Conservation (phyloP, 1,140 invertebrate genomes). For the Idris sp. region DNA sequence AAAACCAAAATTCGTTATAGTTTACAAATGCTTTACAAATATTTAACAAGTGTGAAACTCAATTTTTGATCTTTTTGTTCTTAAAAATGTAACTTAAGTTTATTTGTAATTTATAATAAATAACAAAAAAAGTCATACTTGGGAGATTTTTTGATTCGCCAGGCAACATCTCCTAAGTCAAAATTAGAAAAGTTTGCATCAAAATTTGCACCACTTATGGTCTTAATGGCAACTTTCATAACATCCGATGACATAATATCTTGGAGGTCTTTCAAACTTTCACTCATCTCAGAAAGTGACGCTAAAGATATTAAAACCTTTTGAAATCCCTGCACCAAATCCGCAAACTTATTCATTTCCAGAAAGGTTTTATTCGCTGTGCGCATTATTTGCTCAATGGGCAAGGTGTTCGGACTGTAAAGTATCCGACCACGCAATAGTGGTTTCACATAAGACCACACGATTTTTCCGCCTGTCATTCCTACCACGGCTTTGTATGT, state of each 20-base stretch:
- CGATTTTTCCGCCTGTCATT: slow-evolving; percentile 82
- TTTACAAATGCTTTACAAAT: background rate
- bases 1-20: background rate
- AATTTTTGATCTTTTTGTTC: too few species aligned
- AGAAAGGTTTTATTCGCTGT: slow-evolving; percentile 81
- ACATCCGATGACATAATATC: slow-evolving; percentile 74
- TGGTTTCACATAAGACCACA: slow-evolving; percentile 84
- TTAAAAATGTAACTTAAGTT: background rate
- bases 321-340: slow-evolving; percentile 76
- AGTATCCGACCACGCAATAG: slow-evolving; percentile 82
- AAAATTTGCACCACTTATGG: slow-evolving; percentile 65
- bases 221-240: slow-evolving; percentile 72
- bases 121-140: slow-evolving; percentile 43
- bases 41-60: too few species aligned
- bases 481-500: slow-evolving; percentile 80
- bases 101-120: background rate
- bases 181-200: slow-evolving; percentile 66
- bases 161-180: slow-evolving; percentile 69
- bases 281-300: slow-evolving; percentile 75
- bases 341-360: slow-evolving; percentile 78
- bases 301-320: slow-evolving; percentile 75
- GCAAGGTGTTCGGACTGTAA: slow-evolving; percentile 79
- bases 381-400: slow-evolving; percentile 78
- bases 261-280: slow-evolving; percentile 75
- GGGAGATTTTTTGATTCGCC: slow-evolving; percentile 67